phyloP scores from a whole-genome alignment of 2,113 vertebrate species.

The Globicephala melas region DNA sequence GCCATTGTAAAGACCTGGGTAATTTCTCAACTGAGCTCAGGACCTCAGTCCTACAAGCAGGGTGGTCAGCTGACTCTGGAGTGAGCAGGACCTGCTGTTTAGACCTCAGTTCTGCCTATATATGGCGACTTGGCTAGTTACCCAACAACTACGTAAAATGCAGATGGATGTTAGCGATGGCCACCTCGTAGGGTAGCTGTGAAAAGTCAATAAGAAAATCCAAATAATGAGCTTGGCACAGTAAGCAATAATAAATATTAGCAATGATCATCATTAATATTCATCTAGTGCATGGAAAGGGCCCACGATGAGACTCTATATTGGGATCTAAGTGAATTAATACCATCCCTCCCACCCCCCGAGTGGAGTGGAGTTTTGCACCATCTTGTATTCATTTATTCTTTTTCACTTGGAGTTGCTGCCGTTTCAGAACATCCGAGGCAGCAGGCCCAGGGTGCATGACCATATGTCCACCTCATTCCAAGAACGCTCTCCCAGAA shows the following conservation, averaged over 20 bases:
- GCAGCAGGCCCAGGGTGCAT: neutral
- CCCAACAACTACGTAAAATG: neutral
- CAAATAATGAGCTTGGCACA: neutral
- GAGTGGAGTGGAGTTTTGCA: neutral
- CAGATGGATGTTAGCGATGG: neutral
- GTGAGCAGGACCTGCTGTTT: neutral
- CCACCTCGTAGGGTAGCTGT: neutral
- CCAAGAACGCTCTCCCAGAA: slow-evolving; percentile 68
- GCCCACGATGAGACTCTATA: neutral
- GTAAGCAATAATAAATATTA: neutral
- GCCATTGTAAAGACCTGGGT: neutral
- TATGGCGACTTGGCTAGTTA: neutral
- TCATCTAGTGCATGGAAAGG: neutral
- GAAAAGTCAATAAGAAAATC: neutral
- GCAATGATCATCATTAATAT: neutral
- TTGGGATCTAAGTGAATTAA: neutral
- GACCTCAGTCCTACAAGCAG: neutral
- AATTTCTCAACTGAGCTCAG: slow-evolving; percentile 6
- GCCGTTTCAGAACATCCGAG: neutral
- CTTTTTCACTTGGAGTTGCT: neutral
- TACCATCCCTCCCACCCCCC: neutral
- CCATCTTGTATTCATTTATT: neutral
- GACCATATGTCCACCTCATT: slow-evolving; percentile 59
- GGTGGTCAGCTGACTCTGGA: neutral
- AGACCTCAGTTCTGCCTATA: neutral